Evolutionary conservation across 2,888 invertebrate genomes (phyloP).

Genomic region (Pollenia amentaria): DNA sequence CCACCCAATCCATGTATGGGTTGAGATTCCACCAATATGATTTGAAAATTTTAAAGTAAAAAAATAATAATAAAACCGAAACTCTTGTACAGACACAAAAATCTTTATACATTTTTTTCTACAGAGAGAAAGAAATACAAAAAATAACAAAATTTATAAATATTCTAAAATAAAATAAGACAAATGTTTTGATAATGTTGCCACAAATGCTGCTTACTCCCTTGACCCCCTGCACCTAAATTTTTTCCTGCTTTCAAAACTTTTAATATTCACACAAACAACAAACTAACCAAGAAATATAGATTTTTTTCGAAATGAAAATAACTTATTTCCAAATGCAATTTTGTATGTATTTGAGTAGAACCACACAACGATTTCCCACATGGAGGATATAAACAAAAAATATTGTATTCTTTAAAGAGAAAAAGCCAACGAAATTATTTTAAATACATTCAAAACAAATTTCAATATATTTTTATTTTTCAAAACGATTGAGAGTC

Average conservation of each 20-base stretch:
- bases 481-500: not conserved
- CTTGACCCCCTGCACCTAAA: conserved; percentile 51
- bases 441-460: conserved; percentile 1
- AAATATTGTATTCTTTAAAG: conserved; percentile 4
- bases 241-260: conserved; percentile 1
- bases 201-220: conserved; percentile 30
- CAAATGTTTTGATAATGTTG: conserved; percentile 33
- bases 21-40: conserved; percentile 80
- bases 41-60: conserved; percentile 46
- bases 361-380: conserved; percentile 34
- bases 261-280: conserved; percentile 50
- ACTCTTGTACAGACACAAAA: conserved; percentile 50
- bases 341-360: conserved; percentile 30
- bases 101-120: conserved; percentile 37
- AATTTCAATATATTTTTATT: conserved; percentile 27
- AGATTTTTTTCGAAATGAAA: conserved; percentile 35
- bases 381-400: conserved; percentile 71
- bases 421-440: conserved; percentile 12
- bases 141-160: conserved; percentile 48
- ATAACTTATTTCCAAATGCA: conserved; percentile 65
- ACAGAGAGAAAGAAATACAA: conserved; percentile 56
- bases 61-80: not conserved
- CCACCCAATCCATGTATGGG: conserved; percentile 84
- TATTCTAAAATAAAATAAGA: conserved; percentile 44
- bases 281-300: conserved; percentile 51